phyloP scores from a whole-genome alignment of 1,140 invertebrate species.

The Aphelenchoides avenae region DNA sequence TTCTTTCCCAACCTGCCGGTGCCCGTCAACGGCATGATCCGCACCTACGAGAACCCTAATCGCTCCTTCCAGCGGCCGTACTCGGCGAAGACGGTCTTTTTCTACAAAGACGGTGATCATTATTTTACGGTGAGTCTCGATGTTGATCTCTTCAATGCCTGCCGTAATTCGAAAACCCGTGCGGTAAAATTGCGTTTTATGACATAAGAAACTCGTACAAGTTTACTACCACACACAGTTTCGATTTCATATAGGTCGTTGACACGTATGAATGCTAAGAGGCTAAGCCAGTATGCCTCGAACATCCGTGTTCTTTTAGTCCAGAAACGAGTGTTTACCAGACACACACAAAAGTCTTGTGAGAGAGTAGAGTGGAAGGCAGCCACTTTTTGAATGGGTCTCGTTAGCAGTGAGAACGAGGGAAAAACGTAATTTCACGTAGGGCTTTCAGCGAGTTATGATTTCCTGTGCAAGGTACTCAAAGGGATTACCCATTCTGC shows the following conservation, averaged over 20 bases:
- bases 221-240: slow-evolving; percentile 8
- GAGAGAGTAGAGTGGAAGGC: neutral
- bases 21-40: no score
- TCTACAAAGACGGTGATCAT: slow-evolving; percentile 57
- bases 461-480: slow-evolving; percentile 2
- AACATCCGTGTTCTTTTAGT: no score
- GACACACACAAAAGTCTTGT: neutral
- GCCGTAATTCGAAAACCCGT: no score
- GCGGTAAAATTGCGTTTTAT: slow-evolving; percentile 2
- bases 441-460: neutral
- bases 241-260: slow-evolving; percentile 1
- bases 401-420: slow-evolving; percentile 7
- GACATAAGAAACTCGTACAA: slow-evolving; percentile 15
- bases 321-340: no score
- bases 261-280: neutral
- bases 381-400: neutral
- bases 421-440: slow-evolving; percentile 13
- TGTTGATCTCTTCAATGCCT: no score
- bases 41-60: slow-evolving; percentile 40
- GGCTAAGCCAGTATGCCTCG: neutral
- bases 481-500: neutral
- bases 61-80: slow-evolving; percentile 48
- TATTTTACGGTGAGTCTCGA: slow-evolving; percentile 55
- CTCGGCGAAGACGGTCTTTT: slow-evolving; percentile 57
- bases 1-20: no score